phyloP scores from a whole-genome alignment of 2,113 vertebrate genomes.

The Tragelaphus scriptus region DNA sequence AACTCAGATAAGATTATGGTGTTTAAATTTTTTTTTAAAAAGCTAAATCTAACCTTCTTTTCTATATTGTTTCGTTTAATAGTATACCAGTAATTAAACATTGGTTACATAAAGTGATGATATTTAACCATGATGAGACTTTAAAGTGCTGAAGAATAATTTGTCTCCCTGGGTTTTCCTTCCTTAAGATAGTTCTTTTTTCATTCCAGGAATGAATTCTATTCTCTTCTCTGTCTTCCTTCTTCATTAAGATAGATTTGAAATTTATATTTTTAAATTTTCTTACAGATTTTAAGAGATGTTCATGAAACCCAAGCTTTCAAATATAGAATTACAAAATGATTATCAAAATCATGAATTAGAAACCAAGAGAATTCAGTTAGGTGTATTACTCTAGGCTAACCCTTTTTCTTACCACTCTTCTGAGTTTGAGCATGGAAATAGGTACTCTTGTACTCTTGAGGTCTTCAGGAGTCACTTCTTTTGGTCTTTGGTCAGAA shows the following conservation, averaged over 20 bases:
- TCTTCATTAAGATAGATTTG: background rate
- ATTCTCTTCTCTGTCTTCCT: background rate
- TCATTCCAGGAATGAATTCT: background rate
- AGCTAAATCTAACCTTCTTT: background rate
- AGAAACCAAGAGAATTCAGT: background rate
- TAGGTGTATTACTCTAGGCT: background rate
- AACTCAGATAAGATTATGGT: background rate
- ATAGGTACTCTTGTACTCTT: background rate
- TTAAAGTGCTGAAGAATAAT: background rate
- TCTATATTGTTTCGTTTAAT: background rate
- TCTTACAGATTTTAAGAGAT: background rate
- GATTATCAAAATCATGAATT: background rate
- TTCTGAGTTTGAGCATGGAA: background rate
- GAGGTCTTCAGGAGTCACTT: background rate
- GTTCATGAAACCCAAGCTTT: constrained; percentile 2
- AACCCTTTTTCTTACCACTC: background rate
- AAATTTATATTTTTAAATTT: background rate
- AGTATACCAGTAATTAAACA: background rate
- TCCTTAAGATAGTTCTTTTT: constrained; percentile 27
- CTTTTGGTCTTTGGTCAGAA: background rate
- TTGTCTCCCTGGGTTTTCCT: background rate
- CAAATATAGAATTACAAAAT: background rate
- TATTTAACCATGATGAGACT: background rate
- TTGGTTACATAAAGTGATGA: background rate
- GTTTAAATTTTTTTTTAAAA: background rate